Evolutionary conservation across 2,797 vertebrate species (phyloP).

Genomic region (Lerista edwardsae): DNA sequence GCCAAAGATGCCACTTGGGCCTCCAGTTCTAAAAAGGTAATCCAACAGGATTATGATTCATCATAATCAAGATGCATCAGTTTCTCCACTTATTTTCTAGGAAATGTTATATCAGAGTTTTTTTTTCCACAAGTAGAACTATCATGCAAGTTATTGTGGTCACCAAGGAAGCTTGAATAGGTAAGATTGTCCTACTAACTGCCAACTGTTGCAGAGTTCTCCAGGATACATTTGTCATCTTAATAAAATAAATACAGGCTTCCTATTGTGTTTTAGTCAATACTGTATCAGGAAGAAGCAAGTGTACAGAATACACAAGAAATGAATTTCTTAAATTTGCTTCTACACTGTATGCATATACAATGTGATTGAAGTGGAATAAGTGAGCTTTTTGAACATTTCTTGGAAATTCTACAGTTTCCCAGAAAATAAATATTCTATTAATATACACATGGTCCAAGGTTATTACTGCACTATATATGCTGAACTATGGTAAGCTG

Average conservation of each 20-base stretch:
- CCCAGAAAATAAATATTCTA: background rate
- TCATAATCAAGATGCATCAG: too few species aligned
- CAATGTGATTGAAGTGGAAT: constrained; percentile 37
- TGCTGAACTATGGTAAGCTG: constrained; percentile 7
- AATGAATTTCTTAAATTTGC: background rate
- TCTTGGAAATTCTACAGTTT: constrained; percentile 53
- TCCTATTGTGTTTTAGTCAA: background rate
- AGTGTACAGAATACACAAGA: too few species aligned
- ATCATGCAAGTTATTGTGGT: too few species aligned
- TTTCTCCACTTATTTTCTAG: background rate
- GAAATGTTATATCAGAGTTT: background rate
- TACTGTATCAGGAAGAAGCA: background rate
- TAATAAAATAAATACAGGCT: background rate
- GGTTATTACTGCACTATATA: constrained; percentile 26
- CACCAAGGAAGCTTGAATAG: too few species aligned
- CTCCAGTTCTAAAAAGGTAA: background rate
- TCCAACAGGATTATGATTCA: background rate
- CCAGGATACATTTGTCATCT: background rate
- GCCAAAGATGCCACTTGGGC: background rate
- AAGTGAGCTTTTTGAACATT: constrained; percentile 47
- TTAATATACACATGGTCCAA: constrained; percentile 14
- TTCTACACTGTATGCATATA: constrained; percentile 33
- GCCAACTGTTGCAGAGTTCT: background rate
- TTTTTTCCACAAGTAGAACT: too few species aligned
- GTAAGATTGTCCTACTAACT: background rate